Evolutionary conservation across 2,888 invertebrate genomes (phyloP).

Genomic region (Xestobium rufovillosum): DNA sequence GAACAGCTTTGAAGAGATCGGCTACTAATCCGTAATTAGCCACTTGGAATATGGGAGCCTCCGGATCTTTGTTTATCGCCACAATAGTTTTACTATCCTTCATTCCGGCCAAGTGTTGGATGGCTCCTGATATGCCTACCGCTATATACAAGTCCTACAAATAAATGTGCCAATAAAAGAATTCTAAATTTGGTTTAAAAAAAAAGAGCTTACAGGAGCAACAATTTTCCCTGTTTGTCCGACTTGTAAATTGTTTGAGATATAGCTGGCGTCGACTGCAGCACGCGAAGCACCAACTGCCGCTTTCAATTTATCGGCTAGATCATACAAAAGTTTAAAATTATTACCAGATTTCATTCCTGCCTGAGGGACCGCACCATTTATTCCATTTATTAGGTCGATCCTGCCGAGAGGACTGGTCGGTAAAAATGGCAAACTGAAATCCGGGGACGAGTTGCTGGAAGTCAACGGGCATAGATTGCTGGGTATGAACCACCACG

Average conservation of each 20-base stretch:
- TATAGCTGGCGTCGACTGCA: slow-evolving; percentile 94
- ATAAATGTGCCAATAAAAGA: slow-evolving; percentile 40
- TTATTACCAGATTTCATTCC: slow-evolving; percentile 95
- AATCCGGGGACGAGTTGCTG: slow-evolving; percentile 92
- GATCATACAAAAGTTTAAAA: slow-evolving; percentile 82
- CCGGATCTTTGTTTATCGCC: slow-evolving; percentile 94
- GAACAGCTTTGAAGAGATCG: slow-evolving; percentile 87
- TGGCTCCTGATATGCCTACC: slow-evolving; percentile 93
- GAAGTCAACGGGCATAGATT: slow-evolving; percentile 84
- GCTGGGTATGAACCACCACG: slow-evolving; percentile 82
- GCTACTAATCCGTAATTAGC: slow-evolving; percentile 86
- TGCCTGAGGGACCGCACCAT: slow-evolving; percentile 95
- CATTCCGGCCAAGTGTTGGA: slow-evolving; percentile 96
- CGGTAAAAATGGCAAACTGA: slow-evolving; percentile 79
- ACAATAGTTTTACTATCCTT: slow-evolving; percentile 98
- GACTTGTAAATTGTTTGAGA: slow-evolving; percentile 91
- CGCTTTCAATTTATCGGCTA: slow-evolving; percentile 88
- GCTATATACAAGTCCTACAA: slow-evolving; percentile 93
- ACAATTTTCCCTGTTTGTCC: slow-evolving; percentile 97
- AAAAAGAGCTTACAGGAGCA: too few species aligned
- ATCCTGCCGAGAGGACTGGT: slow-evolving; percentile 96
- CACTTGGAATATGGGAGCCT: slow-evolving; percentile 91
- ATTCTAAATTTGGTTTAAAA: too few species aligned
- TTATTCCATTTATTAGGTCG: slow-evolving; percentile 98
- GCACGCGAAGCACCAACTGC: slow-evolving; percentile 94